phyloP scores from a whole-genome alignment of 1,140 invertebrate species.

The Melitaea cinxia region DNA sequence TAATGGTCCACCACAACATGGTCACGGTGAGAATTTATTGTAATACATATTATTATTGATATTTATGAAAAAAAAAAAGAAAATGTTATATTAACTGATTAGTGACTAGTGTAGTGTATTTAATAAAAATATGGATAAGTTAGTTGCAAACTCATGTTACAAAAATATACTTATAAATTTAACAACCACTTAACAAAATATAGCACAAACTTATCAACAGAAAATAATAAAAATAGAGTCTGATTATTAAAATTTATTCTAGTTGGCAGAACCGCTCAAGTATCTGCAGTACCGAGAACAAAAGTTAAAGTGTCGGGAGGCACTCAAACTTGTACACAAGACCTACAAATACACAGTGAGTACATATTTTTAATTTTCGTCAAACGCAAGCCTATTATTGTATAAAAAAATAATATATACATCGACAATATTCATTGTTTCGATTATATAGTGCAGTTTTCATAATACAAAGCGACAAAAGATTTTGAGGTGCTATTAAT shows the following conservation, averaged over 20 bases:
- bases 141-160: no score
- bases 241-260: background rate
- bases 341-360: constrained; percentile 87
- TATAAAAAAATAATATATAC: no score
- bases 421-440: no score
- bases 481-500: no score
- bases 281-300: constrained; percentile 90
- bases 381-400: no score
- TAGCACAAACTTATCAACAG: background rate
- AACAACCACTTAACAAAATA: no score
- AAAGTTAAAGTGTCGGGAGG: constrained; percentile 94
- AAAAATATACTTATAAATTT: no score
- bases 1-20: constrained; percentile 68
- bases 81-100: no score
- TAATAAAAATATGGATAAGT: no score
- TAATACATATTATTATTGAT: background rate
- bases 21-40: constrained; percentile 41
- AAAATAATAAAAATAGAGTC: background rate
- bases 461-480: no score
- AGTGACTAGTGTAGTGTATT: no score
- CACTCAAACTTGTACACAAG: constrained; percentile 92
- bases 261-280: constrained; percentile 88
- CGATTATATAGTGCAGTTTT: no score
- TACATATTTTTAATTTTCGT: constrained; percentile 34
- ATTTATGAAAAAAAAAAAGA: background rate